Percentiles rank a stretch among this genome's conserved stretches.
Conservation (phyloP, 2,888 invertebrate species). For the Myathropa florea region DNA sequence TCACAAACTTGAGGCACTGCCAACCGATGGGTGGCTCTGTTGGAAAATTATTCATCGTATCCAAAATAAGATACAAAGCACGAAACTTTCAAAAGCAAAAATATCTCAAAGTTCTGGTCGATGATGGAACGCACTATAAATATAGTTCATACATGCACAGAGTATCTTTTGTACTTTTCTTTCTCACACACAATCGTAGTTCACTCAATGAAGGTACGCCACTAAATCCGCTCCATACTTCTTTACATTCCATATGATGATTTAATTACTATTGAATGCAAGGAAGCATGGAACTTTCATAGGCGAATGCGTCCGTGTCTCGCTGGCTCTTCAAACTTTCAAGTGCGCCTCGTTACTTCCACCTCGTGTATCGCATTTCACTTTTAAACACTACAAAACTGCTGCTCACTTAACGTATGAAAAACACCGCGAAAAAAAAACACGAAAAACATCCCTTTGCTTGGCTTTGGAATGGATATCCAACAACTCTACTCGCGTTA, state of each 20-base stretch:
- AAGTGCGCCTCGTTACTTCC: slow-evolving; percentile 39
- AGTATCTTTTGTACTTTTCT: not conserved
- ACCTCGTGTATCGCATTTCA: slow-evolving; percentile 48
- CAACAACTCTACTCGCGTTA: not conserved
- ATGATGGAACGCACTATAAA: slow-evolving; percentile 40
- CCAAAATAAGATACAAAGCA: slow-evolving; percentile 37
- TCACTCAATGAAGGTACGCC: slow-evolving; percentile 73
- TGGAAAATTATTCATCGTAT: slow-evolving; percentile 45
- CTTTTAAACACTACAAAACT: slow-evolving; percentile 38
- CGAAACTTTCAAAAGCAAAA: not conserved
- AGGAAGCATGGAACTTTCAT: slow-evolving; percentile 82
- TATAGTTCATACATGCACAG: not conserved
- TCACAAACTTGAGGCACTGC: slow-evolving; percentile 46
- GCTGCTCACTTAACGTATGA: not conserved
- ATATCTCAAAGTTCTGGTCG: slow-evolving; percentile 19
- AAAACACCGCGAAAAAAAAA: not conserved
- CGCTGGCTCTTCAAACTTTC: not conserved
- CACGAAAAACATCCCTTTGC: slow-evolving; percentile 11
- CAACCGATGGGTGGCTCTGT: slow-evolving; percentile 8
- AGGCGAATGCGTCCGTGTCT: slow-evolving; percentile 60
- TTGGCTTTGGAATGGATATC: not conserved
- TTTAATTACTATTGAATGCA: slow-evolving; percentile 81
- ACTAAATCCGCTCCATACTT: slow-evolving; percentile 81
- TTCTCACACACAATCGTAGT: not conserved
- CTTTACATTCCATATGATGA: slow-evolving; percentile 82